phyloP scores from a whole-genome alignment of 1,140 invertebrate genomes.

The Pseudachorutes palmiensis region DNA sequence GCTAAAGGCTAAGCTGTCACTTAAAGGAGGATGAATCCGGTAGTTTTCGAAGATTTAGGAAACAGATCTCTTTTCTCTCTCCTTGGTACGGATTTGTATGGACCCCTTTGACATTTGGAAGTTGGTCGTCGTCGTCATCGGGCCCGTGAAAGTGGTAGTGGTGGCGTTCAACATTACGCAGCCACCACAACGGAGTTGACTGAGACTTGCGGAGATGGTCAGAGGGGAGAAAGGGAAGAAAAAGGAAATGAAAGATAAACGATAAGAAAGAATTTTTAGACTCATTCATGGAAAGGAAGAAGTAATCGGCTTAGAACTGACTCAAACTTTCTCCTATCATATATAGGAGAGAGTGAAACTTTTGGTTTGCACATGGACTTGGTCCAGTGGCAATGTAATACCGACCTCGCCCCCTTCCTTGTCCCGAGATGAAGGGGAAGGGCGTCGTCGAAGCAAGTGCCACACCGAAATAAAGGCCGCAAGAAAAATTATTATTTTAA shows the following conservation, averaged over 20 bases:
- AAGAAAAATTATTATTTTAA: slow-evolving; percentile 31
- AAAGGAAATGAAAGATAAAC: slow-evolving; percentile 34
- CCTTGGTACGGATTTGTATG: background rate
- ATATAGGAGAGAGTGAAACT: slow-evolving; percentile 13
- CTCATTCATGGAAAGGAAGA: slow-evolving; percentile 8
- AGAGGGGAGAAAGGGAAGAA: slow-evolving; percentile 5
- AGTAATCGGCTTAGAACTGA: slow-evolving; percentile 13
- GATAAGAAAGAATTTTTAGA: slow-evolving; percentile 26
- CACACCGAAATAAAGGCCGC: background rate
- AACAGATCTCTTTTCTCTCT: background rate
- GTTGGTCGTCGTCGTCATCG: no score
- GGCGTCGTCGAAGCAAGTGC: background rate
- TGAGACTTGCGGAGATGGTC: background rate
- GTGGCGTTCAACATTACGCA: no score
- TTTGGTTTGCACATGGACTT: slow-evolving; percentile 3
- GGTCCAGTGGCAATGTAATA: no score
- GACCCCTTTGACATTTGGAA: background rate
- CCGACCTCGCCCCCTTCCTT: no score
- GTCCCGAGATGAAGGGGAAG: no score
- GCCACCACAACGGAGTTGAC: no score
- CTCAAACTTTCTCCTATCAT: slow-evolving; percentile 18
- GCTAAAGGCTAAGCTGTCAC: background rate
- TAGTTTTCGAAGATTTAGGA: background rate
- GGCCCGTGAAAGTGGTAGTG: slow-evolving; percentile 12
- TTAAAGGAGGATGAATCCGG: background rate